phyloP scores from a whole-genome alignment of 2,113 vertebrate species.

The Parus major region DNA sequence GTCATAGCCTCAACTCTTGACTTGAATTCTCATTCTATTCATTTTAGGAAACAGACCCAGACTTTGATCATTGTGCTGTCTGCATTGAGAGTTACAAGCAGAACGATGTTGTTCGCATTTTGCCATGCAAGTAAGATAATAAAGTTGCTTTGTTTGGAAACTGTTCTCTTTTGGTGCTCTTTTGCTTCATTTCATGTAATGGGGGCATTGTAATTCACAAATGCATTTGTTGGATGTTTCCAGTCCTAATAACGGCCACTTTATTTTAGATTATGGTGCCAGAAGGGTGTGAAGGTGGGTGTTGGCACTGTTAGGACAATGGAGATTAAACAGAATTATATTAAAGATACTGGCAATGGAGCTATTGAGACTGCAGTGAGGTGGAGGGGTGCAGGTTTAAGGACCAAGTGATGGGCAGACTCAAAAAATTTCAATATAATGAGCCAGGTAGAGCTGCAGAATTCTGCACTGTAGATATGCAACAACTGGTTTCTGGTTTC shows the following conservation, averaged over 20 bases:
- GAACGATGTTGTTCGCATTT: slow-evolving; percentile 93
- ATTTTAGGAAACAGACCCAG: slow-evolving; percentile 93
- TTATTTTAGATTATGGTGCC: neutral
- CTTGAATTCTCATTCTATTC: slow-evolving; percentile 49
- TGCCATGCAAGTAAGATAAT: slow-evolving; percentile 95
- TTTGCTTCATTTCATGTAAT: neutral
- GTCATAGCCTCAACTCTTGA: slow-evolving; percentile 14
- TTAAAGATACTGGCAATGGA: neutral
- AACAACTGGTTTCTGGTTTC: neutral
- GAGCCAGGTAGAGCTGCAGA: neutral
- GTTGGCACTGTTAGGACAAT: neutral
- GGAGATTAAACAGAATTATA: neutral
- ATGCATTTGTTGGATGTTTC: neutral
- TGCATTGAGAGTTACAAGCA: slow-evolving; percentile 98
- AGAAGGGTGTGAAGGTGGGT: neutral
- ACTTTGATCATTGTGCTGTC: slow-evolving; percentile 98
- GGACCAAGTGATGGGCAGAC: neutral
- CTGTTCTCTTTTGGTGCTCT: neutral
- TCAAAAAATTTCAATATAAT: neutral
- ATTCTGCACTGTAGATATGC: neutral
- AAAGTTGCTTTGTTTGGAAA: slow-evolving; percentile 30
- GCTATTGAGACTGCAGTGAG: neutral
- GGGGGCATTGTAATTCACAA: neutral
- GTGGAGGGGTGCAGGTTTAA: neutral
- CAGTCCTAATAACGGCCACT: neutral